Evolutionary conservation across 1,140 invertebrate species (phyloP), one percentile per base, ranked within the genome.

Genomic region (Drosophila pruinosa): DNA sequence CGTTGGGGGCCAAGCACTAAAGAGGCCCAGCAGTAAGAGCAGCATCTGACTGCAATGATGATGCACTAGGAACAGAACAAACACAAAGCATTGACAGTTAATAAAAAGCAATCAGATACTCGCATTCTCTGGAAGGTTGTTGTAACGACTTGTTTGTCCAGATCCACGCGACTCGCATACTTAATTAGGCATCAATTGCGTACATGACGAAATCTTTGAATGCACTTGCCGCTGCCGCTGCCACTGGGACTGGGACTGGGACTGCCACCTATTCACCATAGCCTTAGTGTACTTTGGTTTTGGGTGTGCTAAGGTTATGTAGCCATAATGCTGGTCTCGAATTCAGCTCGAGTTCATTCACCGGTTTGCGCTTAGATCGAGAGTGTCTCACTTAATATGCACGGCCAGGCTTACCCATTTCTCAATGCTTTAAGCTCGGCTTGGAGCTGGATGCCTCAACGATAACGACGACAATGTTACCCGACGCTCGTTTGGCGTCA

Each of bases 371-470:
- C 43, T 58, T 67, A 71, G 58, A 58, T 50, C 50, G 28, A 19
- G 19, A 39, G 17, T 22, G 28, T 15, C n/a, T 56, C 47, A 78
- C 36, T 86, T 88, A 75, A 69, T 86, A 86, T 88, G 82, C 82
- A 78, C 39, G 62, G 43, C 71, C 62, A 67, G 70, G 62, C 82
- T 86, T 86, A 86, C 82, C 82, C 82, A 86, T 86, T 88, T 82
- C 57, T 63, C 43, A 86, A 76, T 73, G 81, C 67, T 69, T 50
- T 17, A 22, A 22, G 14, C 45, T 28, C 34, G 10, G 53, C 57
- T 43, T 65, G 65, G 21, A 38, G 57, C 21, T 8, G 43, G 34
- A 38, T 21, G 15, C 54, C 26, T 64, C 57, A 15, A 15, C 24
- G 38, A 34, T 26, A 41, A 39, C 12, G 34, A 41, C 38, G 65